phyloP scores from a whole-genome alignment of 2,888 invertebrate species.

The Drosophila histrio region DNA sequence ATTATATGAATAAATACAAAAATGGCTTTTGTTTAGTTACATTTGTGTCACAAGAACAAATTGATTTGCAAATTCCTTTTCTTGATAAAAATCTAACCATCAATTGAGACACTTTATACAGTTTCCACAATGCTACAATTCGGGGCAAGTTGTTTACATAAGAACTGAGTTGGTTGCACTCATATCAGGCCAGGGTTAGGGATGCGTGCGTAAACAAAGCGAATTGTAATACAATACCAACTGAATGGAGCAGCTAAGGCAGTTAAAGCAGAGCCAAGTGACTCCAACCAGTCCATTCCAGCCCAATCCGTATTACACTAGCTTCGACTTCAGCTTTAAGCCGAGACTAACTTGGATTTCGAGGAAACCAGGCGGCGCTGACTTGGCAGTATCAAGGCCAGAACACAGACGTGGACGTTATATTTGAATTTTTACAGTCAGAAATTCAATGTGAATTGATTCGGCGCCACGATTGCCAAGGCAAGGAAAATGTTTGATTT shows the following conservation, averaged over 20 bases:
- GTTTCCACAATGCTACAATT: slow-evolving; percentile 36
- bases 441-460: neutral
- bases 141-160: slow-evolving; percentile 46
- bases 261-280: slow-evolving; percentile 37
- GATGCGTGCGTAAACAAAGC: slow-evolving; percentile 43
- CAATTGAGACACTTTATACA: neutral
- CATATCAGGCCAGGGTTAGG: slow-evolving; percentile 9
- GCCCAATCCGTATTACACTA: neutral
- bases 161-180: slow-evolving; percentile 25
- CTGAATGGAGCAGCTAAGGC: slow-evolving; percentile 14
- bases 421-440: slow-evolving; percentile 25
- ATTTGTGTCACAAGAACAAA: too few relatives aligned
- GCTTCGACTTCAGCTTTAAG: neutral
- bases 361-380: slow-evolving; percentile 23
- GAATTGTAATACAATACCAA: slow-evolving; percentile 37
- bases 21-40: too few relatives aligned
- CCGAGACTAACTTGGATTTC: slow-evolving; percentile 30
- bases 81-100: neutral
- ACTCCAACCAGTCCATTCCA: slow-evolving; percentile 35
- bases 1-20: too few relatives aligned
- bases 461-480: neutral
- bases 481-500: neutral
- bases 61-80: too few relatives aligned
- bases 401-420: neutral
- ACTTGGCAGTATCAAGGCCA: slow-evolving; percentile 40